These are phyloP conservation scores for Phoronis australis DNA, from an alignment of 2,888 invertebrate genomes.

Conservation along the genomic window DNA sequence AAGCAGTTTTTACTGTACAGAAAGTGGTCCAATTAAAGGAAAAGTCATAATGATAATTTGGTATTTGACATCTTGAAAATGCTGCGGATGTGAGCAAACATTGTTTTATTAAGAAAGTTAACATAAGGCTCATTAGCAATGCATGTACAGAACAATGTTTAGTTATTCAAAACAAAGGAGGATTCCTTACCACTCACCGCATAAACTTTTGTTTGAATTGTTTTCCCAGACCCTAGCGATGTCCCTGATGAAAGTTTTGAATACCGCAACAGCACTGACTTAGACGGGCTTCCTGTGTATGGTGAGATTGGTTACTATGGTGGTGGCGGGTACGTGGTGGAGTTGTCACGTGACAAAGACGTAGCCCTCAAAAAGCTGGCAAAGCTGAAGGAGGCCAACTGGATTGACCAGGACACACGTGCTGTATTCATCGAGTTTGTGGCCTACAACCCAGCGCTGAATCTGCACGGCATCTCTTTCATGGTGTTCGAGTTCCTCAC, in stretches of 20 bases:
- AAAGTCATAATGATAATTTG: too few relatives aligned
- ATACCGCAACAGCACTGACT: neutral
- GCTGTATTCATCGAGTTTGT: conserved; percentile 57
- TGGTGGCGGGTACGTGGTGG: conserved; percentile 48
- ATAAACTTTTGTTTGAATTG: neutral
- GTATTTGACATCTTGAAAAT: too few relatives aligned
- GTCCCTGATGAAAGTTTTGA: neutral
- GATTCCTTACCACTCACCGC: too few relatives aligned
- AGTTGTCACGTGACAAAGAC: conserved; percentile 35
- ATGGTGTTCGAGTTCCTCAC: conserved; percentile 44
- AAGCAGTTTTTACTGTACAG: too few relatives aligned
- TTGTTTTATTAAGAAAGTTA: neutral
- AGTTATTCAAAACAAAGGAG: too few relatives aligned
- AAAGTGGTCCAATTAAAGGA: too few relatives aligned
- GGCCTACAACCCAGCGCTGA: conserved; percentile 54
- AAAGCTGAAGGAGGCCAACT: conserved; percentile 43
- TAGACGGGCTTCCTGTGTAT: neutral
- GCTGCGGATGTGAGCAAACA: neutral
- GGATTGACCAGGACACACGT: conserved; percentile 55
- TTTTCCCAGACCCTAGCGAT: neutral
- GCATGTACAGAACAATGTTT: too few relatives aligned
- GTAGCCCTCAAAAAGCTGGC: conserved; percentile 40
- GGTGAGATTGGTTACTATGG: neutral
- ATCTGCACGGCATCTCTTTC: conserved; percentile 45
- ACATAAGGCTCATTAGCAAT: neutral